Evolutionary conservation across 2,113 vertebrate genomes (phyloP).

Genomic region (Petrocephalus microphthalmus): DNA sequence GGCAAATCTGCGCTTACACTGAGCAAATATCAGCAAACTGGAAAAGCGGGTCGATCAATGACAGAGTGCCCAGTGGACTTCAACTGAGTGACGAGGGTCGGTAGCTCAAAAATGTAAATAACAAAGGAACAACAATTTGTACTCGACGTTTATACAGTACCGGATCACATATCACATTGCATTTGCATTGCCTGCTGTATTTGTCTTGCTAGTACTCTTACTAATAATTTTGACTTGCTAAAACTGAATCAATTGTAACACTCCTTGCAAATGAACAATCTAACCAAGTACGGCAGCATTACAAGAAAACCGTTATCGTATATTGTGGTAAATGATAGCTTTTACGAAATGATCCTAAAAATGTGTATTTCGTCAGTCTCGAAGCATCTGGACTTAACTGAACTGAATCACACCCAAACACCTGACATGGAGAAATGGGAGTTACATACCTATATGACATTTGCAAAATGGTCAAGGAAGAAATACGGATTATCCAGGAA

Average conservation of each 20-base stretch:
- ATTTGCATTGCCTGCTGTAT: neutral
- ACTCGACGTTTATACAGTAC: neutral
- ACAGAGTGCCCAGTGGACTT: neutral
- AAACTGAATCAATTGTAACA: neutral
- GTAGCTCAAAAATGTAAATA: neutral
- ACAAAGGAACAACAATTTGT: neutral
- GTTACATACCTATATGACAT: neutral
- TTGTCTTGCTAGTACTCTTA: neutral
- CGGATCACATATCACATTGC: neutral
- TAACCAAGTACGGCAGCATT: neutral
- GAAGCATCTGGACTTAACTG: neutral
- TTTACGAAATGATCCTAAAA: neutral
- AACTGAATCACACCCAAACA: neutral
- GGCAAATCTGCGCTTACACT: slow-evolving; percentile 14
- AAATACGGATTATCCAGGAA: neutral
- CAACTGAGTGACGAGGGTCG: neutral
- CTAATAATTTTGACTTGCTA: neutral
- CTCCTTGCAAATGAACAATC: neutral
- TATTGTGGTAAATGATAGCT: neutral
- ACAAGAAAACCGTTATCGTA: neutral
- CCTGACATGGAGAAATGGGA: neutral
- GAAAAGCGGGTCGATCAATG: neutral
- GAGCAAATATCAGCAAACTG: slow-evolving; percentile 19
- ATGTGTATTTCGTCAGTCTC: neutral
- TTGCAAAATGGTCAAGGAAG: neutral